A percentile compares a stretch with the other conserved stretches of the same genome.
These are phyloP conservation scores for Oryzias celebensis DNA, from an alignment of 2,113 vertebrate species.

Conservation along the genomic window DNA sequence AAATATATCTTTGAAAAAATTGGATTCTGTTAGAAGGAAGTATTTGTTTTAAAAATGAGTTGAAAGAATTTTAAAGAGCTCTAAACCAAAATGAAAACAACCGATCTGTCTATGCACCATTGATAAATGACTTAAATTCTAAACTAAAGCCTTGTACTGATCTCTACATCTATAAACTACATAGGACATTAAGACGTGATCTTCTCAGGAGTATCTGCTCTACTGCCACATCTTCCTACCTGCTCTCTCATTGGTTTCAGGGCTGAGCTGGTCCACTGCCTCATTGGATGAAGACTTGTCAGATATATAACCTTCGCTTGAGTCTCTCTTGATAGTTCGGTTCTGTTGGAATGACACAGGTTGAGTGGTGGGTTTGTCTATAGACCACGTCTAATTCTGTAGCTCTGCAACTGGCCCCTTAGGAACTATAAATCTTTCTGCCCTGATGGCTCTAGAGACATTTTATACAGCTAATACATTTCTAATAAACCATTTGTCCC, in stretches of 20 bases:
- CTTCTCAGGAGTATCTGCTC: conserved; percentile 16
- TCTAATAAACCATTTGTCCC: too few relatives aligned
- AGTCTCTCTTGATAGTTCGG: conserved; percentile 69
- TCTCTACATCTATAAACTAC: conserved; percentile 2
- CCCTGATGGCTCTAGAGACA: background rate
- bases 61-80: conserved; percentile 10
- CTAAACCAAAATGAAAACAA: conserved; percentile 13
- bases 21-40: conserved; percentile 15
- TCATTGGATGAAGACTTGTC: conserved; percentile 78
- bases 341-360: conserved; percentile 79
- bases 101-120: background rate
- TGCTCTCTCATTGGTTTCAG: conserved; percentile 76
- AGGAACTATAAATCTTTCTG: background rate
- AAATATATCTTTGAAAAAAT: conserved; percentile 7
- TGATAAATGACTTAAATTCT: too few relatives aligned
- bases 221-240: conserved; percentile 68
- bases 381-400: conserved; percentile 19
- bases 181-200: background rate
- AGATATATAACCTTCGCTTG: conserved; percentile 71
- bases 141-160: too few relatives aligned
- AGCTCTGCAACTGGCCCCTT: background rate
- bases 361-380: conserved; percentile 40
- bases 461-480: background rate
- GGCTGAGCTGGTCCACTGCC: conserved; percentile 74
- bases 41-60: conserved; percentile 24